Conservation (phyloP, 2,888 invertebrate species). For the Rotaria magnacalcarata region DNA sequence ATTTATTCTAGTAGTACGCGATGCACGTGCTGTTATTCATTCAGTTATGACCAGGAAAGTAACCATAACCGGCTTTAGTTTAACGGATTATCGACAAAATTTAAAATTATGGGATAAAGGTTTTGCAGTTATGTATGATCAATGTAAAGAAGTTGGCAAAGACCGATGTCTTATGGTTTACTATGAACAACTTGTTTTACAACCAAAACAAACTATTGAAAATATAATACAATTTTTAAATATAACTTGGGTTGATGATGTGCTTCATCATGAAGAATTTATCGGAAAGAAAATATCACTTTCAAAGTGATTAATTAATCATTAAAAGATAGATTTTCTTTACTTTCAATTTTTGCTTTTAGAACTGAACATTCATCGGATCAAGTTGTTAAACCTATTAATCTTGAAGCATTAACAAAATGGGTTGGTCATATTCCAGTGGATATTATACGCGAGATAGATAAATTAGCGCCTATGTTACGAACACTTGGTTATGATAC, state of each 20-base stretch:
- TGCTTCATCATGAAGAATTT: slow-evolving; percentile 91
- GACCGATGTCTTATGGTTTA: slow-evolving; percentile 78
- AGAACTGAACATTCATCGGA: slow-evolving; percentile 94
- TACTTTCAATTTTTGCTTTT: slow-evolving; percentile 50
- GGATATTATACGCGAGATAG: slow-evolving; percentile 86
- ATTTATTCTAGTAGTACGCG: slow-evolving; percentile 94
- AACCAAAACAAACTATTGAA: slow-evolving; percentile 81
- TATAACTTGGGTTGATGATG: slow-evolving; percentile 87
- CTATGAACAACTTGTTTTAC: slow-evolving; percentile 92
- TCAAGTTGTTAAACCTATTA: slow-evolving; percentile 96
- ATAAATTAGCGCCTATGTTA: slow-evolving; percentile 87
- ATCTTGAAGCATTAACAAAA: slow-evolving; percentile 77
- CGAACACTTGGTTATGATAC: slow-evolving; percentile 83
- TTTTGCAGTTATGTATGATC: slow-evolving; percentile 84
- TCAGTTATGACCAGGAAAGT: slow-evolving; percentile 91
- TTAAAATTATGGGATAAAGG: slow-evolving; percentile 93
- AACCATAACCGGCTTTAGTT: slow-evolving; percentile 85
- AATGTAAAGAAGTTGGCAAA: slow-evolving; percentile 72
- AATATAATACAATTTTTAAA: slow-evolving; percentile 80
- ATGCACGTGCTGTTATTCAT: slow-evolving; percentile 95
- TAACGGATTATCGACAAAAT: slow-evolving; percentile 83
- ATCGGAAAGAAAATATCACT: slow-evolving; percentile 90
- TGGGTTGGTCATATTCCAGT: slow-evolving; percentile 64
- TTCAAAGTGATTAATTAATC: slow-evolving; percentile 72
- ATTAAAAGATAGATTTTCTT: background rate